These are phyloP conservation scores for Andrena trimmerana DNA, from an alignment of 2,888 invertebrate genomes.

Conservation along the genomic window DNA sequence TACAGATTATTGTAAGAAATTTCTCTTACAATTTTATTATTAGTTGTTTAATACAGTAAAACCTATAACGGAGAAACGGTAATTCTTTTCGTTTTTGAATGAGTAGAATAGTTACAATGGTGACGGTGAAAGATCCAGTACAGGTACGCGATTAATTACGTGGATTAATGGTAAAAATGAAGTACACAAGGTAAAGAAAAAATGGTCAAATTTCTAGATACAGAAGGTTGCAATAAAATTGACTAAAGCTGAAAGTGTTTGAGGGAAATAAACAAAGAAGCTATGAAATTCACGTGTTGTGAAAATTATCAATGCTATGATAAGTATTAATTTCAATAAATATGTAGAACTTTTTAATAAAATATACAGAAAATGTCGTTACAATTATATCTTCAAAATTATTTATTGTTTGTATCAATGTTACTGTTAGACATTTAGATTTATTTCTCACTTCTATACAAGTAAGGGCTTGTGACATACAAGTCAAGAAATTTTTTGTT, in stretches of 20 bases:
- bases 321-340: too few relatives aligned
- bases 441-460: background rate
- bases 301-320: too few relatives aligned
- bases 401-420: background rate
- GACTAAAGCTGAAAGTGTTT: too few relatives aligned
- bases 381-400: background rate
- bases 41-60: background rate
- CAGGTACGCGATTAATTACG: slow-evolving; percentile 9
- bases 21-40: background rate
- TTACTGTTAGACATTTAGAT: background rate
- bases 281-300: too few relatives aligned
- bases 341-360: too few relatives aligned
- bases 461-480: background rate
- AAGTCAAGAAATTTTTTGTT: too few relatives aligned
- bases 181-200: too few relatives aligned
- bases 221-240: too few relatives aligned
- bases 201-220: too few relatives aligned
- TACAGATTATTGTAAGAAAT: background rate
- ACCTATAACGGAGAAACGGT: background rate
- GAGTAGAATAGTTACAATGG: slow-evolving; percentile 13
- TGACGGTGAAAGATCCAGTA: slow-evolving; percentile 64
- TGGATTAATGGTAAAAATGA: too few relatives aligned
- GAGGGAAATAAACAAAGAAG: too few relatives aligned
- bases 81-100: background rate
- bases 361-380: background rate